Base-by-base conservation (phyloP, 2,888 invertebrate genomes). In the Drosophila incognita region DNA sequence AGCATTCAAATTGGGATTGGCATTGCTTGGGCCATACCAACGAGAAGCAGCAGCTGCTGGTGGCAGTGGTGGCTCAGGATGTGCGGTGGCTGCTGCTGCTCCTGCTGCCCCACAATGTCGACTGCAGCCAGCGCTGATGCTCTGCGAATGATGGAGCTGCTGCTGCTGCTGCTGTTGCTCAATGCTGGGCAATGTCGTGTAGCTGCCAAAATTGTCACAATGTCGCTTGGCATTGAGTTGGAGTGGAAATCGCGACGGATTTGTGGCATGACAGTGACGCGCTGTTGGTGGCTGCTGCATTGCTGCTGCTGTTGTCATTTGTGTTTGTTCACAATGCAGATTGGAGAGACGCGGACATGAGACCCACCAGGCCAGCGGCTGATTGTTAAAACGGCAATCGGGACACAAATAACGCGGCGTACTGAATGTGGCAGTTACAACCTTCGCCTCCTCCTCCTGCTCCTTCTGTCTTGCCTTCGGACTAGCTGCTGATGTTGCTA, bases 341-440 rank as follows among this genome's bases (percentile, higher is more conserved):
- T 91, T 90, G 73, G 92, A 92, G 74, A 93, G 86, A 49, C 93
- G 90, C 38, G 93, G 93, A 86, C 93, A 93, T 49, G 93, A 93
- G 64, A 92, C 92, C 93, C 93, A 93, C 93, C 93, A 93, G 77
- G 92, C 91, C 57, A 92, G 74, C 57, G 92, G 93, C 69, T 92
- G 90, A 86, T 92, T 91, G 84, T 93, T 92, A 80, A 92, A 92
- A 54, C 92, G 90, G 77, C 93, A 93, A 70, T 90, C 89, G 76
- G 84, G 81, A 74, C 92, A 92, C 83, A 92, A 82, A 81, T 93
- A 90, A 48, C 92, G 90, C 36, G 89, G 88, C 11, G 89, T 86
- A 42, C 40, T 82, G 54, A 69, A 38, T 49, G 82, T 70, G 60
- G 64, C 61, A 42, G 72, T 57, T 40, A 77, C 58, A 24, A 8